Percentiles rank a stretch among this genome's conserved stretches.
phyloP scores from a whole-genome alignment of 2,888 invertebrate genomes.

The Heliconius erato region DNA sequence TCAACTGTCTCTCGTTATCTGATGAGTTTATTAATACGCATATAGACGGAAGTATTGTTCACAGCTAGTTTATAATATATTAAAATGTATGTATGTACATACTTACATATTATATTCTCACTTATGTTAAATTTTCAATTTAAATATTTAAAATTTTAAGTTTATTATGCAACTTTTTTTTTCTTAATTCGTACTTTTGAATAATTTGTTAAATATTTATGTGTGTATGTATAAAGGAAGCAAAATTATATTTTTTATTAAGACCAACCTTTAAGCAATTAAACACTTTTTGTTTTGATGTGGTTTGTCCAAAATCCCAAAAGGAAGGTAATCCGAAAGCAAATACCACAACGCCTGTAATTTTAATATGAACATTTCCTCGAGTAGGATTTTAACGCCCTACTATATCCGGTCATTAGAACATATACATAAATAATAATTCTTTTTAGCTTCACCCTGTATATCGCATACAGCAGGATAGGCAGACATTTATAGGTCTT shows the following conservation, averaged over 20 bases:
- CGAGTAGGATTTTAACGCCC: background rate
- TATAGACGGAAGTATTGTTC: slow-evolving; percentile 1
- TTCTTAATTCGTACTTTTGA: background rate
- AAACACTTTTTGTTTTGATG: background rate
- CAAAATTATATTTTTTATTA: background rate
- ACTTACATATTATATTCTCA: background rate
- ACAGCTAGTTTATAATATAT: slow-evolving; percentile 7
- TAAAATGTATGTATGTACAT: background rate
- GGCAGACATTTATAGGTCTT: no score
- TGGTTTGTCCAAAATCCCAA: background rate
- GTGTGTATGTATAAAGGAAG: no score
- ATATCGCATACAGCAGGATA: no score
- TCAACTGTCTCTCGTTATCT: slow-evolving; percentile 4
- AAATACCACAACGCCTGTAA: background rate
- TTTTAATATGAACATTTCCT: background rate
- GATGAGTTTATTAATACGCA: background rate
- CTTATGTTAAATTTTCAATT: background rate
- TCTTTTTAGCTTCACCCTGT: no score
- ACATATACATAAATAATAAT: no score
- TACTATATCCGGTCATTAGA: background rate
- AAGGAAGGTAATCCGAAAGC: background rate
- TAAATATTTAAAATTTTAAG: background rate
- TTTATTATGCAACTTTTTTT: background rate
- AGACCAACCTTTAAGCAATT: background rate
- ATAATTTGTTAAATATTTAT: no score